These are phyloP conservation scores for Acanthosoma haemorrhoidale DNA, from an alignment of 2,888 invertebrate genomes.

Conservation along the genomic window DNA sequence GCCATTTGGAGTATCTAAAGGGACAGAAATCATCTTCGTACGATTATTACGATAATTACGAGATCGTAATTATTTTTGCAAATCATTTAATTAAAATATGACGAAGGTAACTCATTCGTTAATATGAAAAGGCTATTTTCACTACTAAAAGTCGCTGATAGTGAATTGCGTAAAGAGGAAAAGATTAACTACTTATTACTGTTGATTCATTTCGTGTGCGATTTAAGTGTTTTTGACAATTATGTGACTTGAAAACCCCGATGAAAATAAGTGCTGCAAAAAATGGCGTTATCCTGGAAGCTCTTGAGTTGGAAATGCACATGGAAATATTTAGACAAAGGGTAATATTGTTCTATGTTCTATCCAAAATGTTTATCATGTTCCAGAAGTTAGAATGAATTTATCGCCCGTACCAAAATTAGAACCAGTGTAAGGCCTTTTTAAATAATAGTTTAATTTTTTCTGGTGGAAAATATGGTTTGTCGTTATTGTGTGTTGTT, in stretches of 20 bases:
- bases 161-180: not conserved
- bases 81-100: not conserved
- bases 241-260: not conserved
- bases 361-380: not conserved
- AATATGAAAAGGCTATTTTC: constrained; percentile 9
- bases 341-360: not conserved
- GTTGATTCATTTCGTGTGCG: too few species aligned
- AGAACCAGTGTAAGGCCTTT: too few species aligned
- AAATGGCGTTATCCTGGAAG: not conserved
- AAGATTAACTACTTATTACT: constrained; percentile 14
- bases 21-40: not conserved
- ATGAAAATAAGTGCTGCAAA: not conserved
- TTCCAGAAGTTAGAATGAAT: not conserved
- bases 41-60: not conserved
- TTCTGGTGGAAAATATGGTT: too few species aligned
- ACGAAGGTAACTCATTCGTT: not conserved
- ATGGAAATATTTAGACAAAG: not conserved
- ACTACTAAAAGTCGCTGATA: constrained; percentile 15
- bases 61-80: constrained; percentile 15
- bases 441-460: too few species aligned
- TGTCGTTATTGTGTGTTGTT: too few species aligned
- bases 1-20: constrained; percentile 16
- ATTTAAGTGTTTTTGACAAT: too few species aligned
- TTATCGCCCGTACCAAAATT: too few species aligned
- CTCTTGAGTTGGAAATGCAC: not conserved